A percentile compares a stretch with the other conserved stretches of the same genome.
Conservation (phyloP, 92 coral and sea anemone genomes). For the Virgularia gustaviana region DNA sequence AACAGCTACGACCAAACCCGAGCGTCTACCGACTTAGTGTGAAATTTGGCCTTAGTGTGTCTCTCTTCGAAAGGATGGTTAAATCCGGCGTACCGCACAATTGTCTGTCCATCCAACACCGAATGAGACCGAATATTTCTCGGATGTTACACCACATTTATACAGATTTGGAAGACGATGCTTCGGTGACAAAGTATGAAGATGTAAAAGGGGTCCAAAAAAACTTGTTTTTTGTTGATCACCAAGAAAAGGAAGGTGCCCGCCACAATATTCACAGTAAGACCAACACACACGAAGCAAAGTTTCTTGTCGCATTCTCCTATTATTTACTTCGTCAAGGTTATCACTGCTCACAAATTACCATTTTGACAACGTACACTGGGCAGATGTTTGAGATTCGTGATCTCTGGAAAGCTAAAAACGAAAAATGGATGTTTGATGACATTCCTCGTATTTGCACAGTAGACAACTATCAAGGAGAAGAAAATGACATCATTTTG, state of each 20-base stretch:
- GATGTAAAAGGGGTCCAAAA: constrained; percentile 65
- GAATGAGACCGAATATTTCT: constrained; percentile 91
- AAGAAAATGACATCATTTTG: constrained; percentile 79
- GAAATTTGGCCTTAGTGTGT: constrained; percentile 69
- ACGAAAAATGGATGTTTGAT: constrained; percentile 33
- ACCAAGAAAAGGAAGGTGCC: constrained; percentile 49
- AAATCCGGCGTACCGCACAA: constrained; percentile 59
- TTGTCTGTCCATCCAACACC: constrained; percentile 75
- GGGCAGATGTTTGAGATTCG: constrained; percentile 74
- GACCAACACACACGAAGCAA: constrained; percentile 72
- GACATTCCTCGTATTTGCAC: constrained; percentile 59
- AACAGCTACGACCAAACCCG: constrained; percentile 85
- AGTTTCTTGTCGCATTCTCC: constrained; percentile 64
- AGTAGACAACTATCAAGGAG: constrained; percentile 91
- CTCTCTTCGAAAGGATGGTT: constrained; percentile 85
- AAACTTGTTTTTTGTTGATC: constrained; percentile 74
- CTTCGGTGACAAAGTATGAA: constrained; percentile 62
- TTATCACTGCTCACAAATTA: constrained; percentile 57
- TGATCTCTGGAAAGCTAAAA: constrained; percentile 42
- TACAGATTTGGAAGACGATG: constrained; percentile 60
- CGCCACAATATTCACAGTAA: constrained; percentile 73
- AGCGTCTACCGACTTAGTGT: constrained; percentile 65
- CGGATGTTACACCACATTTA: constrained; percentile 73
- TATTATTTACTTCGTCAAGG: constrained; percentile 77
- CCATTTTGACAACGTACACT: constrained; percentile 79